A percentile compares a stretch with the other conserved stretches of the same genome.
Conservation (phyloP, 30 jellyfish, hydroid and myxozoan species). For the Aurelia coerulea region DNA sequence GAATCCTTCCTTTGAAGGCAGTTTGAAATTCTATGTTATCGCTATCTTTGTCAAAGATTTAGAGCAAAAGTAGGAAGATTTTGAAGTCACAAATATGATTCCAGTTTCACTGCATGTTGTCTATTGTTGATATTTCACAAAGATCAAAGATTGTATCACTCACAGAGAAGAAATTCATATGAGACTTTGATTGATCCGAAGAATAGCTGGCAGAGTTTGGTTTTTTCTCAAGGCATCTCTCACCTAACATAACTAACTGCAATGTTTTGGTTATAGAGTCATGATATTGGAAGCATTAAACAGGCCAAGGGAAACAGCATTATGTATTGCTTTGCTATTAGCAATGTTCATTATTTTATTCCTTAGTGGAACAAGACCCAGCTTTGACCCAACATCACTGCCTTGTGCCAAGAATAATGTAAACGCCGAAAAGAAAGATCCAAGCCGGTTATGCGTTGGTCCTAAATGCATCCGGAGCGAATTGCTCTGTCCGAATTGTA, state of each 20-base stretch:
- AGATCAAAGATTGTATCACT: background rate
- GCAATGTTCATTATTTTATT: slow-evolving; percentile 78
- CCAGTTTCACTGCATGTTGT: slow-evolving; percentile 15
- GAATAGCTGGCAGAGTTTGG: background rate
- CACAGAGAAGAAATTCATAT: background rate
- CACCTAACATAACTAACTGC: too few relatives aligned
- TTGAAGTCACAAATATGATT: background rate
- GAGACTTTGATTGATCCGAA: background rate
- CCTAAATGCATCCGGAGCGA: slow-evolving; percentile 60
- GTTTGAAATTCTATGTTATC: background rate
- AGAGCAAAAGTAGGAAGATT: background rate
- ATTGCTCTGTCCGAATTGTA: slow-evolving; percentile 65
- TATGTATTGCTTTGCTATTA: slow-evolving; percentile 80
- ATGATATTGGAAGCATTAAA: slow-evolving; percentile 57
- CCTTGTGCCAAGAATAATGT: slow-evolving; percentile 40
- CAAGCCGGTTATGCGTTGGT: slow-evolving; percentile 38
- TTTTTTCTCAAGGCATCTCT: too few relatives aligned
- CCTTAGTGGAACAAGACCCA: slow-evolving; percentile 80
- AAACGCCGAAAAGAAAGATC: slow-evolving; percentile 10
- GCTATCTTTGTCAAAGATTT: background rate
- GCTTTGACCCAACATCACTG: slow-evolving; percentile 31
- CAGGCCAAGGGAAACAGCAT: slow-evolving; percentile 85
- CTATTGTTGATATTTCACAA: slow-evolving; percentile 11
- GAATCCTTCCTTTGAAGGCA: slow-evolving; percentile 38
- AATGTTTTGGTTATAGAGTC: slow-evolving; percentile 28